These are phyloP conservation scores for Ceryle rudis DNA, from an alignment of 2,797 vertebrate genomes.

Conservation along the genomic window DNA sequence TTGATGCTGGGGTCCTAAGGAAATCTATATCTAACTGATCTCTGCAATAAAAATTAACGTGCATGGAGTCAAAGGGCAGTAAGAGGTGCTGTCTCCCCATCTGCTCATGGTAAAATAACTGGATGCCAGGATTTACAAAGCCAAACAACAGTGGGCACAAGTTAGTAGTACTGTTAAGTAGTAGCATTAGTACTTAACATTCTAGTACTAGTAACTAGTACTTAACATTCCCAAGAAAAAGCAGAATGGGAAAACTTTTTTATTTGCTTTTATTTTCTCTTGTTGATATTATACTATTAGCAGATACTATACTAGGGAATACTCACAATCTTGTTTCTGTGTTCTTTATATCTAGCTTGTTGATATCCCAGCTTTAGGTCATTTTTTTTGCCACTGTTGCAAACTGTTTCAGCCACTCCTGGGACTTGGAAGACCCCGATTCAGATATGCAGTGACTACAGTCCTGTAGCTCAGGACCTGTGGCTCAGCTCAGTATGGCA, in stretches of 20 bases:
- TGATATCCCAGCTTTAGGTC: neutral
- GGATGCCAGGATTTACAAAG: neutral
- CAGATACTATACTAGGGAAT: neutral
- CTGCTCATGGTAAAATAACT: neutral
- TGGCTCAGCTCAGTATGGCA: neutral
- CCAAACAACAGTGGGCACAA: neutral
- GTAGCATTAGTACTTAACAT: too few relatives aligned
- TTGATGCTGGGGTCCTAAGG: neutral
- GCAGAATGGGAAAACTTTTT: neutral
- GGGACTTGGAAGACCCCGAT: rapidly evolving
- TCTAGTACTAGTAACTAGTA: too few relatives aligned
- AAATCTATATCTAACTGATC: neutral
- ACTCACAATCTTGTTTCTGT: neutral
- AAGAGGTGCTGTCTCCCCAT: neutral
- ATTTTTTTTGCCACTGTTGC: rapidly evolving
- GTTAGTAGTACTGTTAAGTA: neutral
- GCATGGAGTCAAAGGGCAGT: neutral
- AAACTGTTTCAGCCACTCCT: neutral
- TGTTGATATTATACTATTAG: neutral
- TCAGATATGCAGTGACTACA: neutral
- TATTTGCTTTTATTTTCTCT: neutral
- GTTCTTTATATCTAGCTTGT: neutral
- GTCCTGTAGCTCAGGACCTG: neutral
- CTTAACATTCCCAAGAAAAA: neutral
- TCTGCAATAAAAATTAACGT: neutral